phyloP scores from a whole-genome alignment of 2,888 invertebrate species.

The Tiphia femorata region DNA sequence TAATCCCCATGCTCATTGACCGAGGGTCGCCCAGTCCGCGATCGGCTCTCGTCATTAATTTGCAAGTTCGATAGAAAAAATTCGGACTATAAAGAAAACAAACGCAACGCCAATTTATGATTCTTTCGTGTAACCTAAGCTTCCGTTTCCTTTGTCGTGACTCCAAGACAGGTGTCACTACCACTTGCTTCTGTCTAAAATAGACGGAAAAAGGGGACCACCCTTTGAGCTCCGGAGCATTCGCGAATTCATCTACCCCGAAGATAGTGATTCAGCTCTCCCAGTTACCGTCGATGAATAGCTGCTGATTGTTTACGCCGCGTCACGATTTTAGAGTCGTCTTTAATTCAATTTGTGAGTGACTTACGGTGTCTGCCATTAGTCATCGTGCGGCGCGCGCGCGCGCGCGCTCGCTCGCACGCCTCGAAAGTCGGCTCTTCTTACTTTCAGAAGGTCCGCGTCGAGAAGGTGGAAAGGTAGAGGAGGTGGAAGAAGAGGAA shows the following conservation, averaged over 20 bases:
- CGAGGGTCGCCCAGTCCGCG: conserved; percentile 47
- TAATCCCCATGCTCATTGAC: conserved; percentile 59
- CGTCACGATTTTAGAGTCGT: conserved; percentile 55
- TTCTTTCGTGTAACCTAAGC: too few species aligned
- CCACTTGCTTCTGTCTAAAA: too few species aligned
- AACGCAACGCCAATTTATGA: too few species aligned
- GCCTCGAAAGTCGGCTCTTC: conserved; percentile 30
- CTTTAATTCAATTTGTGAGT: conserved; percentile 58
- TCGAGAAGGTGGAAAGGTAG: conserved; percentile 29
- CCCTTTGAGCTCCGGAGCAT: too few species aligned
- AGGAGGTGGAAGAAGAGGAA: conserved; percentile 34
- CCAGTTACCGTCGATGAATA: conserved; percentile 44
- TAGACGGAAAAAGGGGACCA: too few species aligned
- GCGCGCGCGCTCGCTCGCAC: too few species aligned
- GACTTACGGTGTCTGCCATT: conserved; percentile 51
- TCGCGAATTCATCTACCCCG: too few species aligned
- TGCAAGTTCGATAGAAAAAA: too few species aligned
- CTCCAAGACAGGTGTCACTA: too few species aligned
- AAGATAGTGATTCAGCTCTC: conserved; percentile 30
- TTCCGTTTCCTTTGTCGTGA: too few species aligned
- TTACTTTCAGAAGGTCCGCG: conserved; percentile 9
- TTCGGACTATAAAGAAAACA: too few species aligned
- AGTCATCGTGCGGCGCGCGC: conserved; percentile 59
- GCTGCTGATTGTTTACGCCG: conserved; percentile 52
- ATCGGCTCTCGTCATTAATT: too few species aligned